Evolutionary conservation across 2,888 invertebrate genomes (phyloP).

Genomic region (Megalurothrips usitatus): DNA sequence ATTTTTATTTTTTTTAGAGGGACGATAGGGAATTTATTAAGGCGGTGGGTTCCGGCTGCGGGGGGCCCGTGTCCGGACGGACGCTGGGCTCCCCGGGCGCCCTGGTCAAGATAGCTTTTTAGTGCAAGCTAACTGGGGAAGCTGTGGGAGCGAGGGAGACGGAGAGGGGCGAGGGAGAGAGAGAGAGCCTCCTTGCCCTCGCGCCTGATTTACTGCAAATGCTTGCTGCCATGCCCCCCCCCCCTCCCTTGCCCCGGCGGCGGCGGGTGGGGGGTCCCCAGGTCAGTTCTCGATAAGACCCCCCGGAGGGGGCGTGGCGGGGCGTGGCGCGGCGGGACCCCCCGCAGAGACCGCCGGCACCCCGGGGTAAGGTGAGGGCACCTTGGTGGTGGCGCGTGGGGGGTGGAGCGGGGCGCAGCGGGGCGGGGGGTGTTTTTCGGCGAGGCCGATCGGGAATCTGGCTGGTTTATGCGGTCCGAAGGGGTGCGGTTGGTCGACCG

Average conservation of each 20-base stretch:
- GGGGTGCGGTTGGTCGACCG: background rate
- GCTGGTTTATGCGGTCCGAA: slow-evolving; percentile 7
- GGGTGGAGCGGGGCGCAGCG: background rate
- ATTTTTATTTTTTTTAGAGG: background rate
- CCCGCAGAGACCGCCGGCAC: background rate
- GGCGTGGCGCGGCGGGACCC: background rate
- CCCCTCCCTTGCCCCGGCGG: background rate
- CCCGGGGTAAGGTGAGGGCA: background rate
- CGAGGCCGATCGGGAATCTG: background rate
- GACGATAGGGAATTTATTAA: background rate
- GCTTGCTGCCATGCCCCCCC: background rate
- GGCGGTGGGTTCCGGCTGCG: background rate
- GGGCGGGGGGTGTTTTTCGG: background rate
- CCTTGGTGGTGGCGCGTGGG: background rate
- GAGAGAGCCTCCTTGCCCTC: background rate
- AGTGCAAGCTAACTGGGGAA: slow-evolving; percentile 18
- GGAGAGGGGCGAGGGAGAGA: too few species aligned
- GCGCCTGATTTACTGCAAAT: slow-evolving; percentile 19
- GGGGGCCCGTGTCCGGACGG: background rate
- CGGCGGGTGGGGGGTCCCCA: background rate
- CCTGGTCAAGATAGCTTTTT: slow-evolving; percentile 19
- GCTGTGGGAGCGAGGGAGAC: background rate
- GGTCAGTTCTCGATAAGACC: slow-evolving; percentile 26
- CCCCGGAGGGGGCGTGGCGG: background rate
- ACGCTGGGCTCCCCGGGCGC: background rate